Conservation (phyloP, 2,113 vertebrate genomes). For the Antennarius striatus region DNA sequence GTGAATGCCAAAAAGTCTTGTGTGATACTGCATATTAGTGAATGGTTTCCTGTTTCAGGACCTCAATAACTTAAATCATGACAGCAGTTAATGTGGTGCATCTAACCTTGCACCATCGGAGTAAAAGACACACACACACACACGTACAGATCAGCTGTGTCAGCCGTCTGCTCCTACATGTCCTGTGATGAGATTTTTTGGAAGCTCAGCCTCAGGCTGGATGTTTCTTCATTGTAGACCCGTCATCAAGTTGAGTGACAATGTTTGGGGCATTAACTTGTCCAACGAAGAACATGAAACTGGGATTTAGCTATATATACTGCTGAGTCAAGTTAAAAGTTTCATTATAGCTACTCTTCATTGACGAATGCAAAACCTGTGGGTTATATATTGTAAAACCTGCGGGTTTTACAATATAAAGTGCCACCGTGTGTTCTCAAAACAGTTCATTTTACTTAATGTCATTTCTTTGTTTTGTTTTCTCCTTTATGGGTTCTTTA, state of each 20-base stretch:
- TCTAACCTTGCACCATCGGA: slow-evolving; percentile 12
- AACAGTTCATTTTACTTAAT: slow-evolving; percentile 32
- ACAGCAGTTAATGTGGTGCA: slow-evolving; percentile 18
- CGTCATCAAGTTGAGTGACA: slow-evolving; percentile 41
- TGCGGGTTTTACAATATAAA: slow-evolving; percentile 33
- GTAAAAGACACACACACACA: slow-evolving; percentile 3
- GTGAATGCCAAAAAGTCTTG: no score
- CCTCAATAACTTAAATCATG: background rate
- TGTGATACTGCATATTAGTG: background rate
- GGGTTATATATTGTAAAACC: slow-evolving; percentile 1
- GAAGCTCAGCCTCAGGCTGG: slow-evolving; percentile 20
- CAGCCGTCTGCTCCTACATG: slow-evolving; percentile 44
- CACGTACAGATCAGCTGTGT: slow-evolving; percentile 25
- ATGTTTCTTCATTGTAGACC: slow-evolving; percentile 24
- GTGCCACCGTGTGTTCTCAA: slow-evolving; percentile 16
- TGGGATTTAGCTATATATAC: background rate
- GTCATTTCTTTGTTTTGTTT: slow-evolving; percentile 30
- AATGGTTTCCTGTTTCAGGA: slow-evolving; percentile 5
- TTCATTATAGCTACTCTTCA: slow-evolving; percentile 13
- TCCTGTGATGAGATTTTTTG: slow-evolving; percentile 24
- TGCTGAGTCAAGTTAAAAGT: slow-evolving; percentile 32
- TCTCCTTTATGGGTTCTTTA: slow-evolving; percentile 27
- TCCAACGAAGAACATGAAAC: slow-evolving; percentile 11
- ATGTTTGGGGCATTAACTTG: slow-evolving; percentile 27
- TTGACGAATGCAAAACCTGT: slow-evolving; percentile 15